phyloP scores from a whole-genome alignment of 2,797 vertebrate genomes.

The Neosilurus hyrtlii region DNA sequence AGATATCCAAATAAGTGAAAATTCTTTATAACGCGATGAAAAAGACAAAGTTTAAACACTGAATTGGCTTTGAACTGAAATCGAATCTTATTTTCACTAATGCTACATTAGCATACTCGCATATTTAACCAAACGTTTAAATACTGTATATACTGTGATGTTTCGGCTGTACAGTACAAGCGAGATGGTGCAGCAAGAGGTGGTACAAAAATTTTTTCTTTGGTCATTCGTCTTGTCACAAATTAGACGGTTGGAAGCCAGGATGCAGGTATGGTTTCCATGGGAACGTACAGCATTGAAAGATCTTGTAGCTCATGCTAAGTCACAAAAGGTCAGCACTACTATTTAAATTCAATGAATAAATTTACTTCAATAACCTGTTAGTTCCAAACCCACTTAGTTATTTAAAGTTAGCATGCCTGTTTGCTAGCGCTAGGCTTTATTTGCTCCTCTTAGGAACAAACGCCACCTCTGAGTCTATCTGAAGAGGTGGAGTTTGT shows the following conservation, averaged over 20 bases:
- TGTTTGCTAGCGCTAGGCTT: background rate
- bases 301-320: no score
- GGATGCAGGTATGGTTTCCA: no score
- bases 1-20: background rate
- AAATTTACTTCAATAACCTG: background rate
- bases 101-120: background rate
- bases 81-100: no score
- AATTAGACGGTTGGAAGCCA: no score
- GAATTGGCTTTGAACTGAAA: no score
- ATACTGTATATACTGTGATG: no score
- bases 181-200: background rate
- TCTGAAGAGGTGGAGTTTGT: conserved; percentile 8
- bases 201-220: background rate
- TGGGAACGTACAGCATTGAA: no score
- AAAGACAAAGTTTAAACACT: background rate
- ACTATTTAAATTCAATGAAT: background rate
- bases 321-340: background rate
- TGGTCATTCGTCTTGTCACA: no score
- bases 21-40: background rate
- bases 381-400: background rate
- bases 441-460: conserved; percentile 40
- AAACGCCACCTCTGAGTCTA: conserved; percentile 43
- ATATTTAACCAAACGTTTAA: background rate
- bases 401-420: background rate
- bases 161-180: background rate